These are phyloP conservation scores for Tadarida brasiliensis DNA, from an alignment of 2,797 vertebrate genomes.

Conservation along the genomic window DNA sequence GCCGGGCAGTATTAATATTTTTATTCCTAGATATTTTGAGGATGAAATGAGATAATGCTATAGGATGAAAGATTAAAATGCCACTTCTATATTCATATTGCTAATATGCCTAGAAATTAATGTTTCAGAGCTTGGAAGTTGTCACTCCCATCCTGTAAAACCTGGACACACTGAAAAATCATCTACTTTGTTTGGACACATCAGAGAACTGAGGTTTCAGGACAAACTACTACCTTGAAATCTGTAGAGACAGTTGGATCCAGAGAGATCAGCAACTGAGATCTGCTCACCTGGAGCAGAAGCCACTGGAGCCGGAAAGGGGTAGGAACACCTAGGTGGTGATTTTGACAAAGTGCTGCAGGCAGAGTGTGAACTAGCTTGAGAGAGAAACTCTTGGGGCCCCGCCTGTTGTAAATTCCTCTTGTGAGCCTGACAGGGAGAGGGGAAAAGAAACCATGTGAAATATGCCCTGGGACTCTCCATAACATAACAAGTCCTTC, in stretches of 20 bases:
- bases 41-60: background rate
- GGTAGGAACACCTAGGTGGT: too few species aligned
- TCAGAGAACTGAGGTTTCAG: background rate
- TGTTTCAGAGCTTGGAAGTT: background rate
- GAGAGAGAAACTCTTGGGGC: background rate
- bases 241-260: background rate
- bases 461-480: background rate
- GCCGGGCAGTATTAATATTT: background rate
- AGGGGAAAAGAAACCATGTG: too few species aligned
- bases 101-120: background rate
- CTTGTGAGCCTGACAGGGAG: background rate
- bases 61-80: background rate
- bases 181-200: background rate
- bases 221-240: background rate
- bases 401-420: background rate
- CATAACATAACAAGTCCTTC: background rate
- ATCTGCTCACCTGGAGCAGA: background rate
- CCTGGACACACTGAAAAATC: background rate
- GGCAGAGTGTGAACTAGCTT: background rate
- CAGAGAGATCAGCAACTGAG: background rate
- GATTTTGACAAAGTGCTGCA: background rate
- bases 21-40: conserved; percentile 26
- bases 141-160: background rate
- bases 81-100: background rate
- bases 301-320: background rate